Evolutionary conservation across 2,888 invertebrate species (phyloP), one percentile per base, ranked within the genome.

Genomic region (Meganola albula): DNA sequence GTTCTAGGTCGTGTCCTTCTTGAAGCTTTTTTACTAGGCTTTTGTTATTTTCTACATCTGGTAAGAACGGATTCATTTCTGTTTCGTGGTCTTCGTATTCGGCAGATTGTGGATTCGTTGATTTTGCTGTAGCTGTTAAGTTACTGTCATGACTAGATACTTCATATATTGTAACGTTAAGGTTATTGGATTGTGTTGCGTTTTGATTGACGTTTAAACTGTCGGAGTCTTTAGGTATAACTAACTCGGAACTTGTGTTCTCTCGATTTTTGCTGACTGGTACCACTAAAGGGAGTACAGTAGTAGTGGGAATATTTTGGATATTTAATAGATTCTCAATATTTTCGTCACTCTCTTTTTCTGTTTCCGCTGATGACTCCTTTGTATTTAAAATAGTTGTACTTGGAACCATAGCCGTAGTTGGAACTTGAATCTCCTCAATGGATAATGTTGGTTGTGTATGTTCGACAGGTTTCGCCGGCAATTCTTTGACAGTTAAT

Each of bases 1-100:
- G 74, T 42, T 86, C 85, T 29, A 87, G 53, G 43, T 87, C 86
- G 51, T 86, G 83, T 1, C 86, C 89, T 50, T 88, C 86, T 65
- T 88, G 88, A n/a, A 90, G 66, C 53, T 88, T 89, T 54, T 88
- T 88, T 1, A 89, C 85, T 16, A 89, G 75, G 8, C 83, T 86
- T 48, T 88, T 89, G 54, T 90, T 87, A 44, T 87, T 90, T 63
- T 90, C 90, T 10, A 88, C 78, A 57, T 91, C 91, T 4, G 91
- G 90, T 49, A 91, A 69, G 57, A 91, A 91, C 3, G 91, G 91
- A 39, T 90, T 90, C 90, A 90, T 90, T 51, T 89, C 88, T 24
- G 88, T 87, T 55, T 74, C 76, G 40, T 82, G 82, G 33, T 83
- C 82, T 27, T 73, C 79, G 26, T 76, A 74, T 44, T 80, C 78